Conservation (phyloP, 2,888 invertebrate genomes). For the Drosophila prostipennis region DNA sequence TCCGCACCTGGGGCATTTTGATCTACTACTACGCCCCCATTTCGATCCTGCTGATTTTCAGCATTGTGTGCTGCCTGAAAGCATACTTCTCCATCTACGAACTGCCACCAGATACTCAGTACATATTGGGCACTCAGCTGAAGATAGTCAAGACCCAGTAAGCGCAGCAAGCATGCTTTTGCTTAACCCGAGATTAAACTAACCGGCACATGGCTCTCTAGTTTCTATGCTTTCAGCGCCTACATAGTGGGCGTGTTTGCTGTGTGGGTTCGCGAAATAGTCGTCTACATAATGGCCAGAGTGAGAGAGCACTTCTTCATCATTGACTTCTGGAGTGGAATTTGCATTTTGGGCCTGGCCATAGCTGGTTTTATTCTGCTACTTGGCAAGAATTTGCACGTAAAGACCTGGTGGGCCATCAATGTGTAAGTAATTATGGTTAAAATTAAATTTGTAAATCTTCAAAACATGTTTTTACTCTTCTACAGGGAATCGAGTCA, state of each 20-base stretch:
- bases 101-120: constrained; percentile 62
- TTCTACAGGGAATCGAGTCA: constrained; percentile 64
- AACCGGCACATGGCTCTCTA: constrained; percentile 10
- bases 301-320: constrained; percentile 75
- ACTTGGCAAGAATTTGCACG: constrained; percentile 72
- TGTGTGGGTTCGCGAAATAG: constrained; percentile 77
- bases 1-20: constrained; percentile 78
- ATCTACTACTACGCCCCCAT: constrained; percentile 75
- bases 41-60: constrained; percentile 60
- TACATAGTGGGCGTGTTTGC: constrained; percentile 70
- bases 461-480: no score
- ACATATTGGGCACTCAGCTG: constrained; percentile 68
- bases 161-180: constrained; percentile 20
- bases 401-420: constrained; percentile 74
- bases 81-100: constrained; percentile 70
- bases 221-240: constrained; percentile 71
- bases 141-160: constrained; percentile 72
- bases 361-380: constrained; percentile 74
- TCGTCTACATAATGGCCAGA: constrained; percentile 73
- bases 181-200: not conserved
- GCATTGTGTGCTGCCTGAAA: constrained; percentile 63
- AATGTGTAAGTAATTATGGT: constrained; percentile 69
- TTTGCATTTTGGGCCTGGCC: constrained; percentile 71
- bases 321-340: constrained; percentile 80
- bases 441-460: fast-evolving